These are phyloP conservation scores for Lagocephalus sceleratus DNA, from an alignment of 2,797 vertebrate genomes.

Conservation along the genomic window DNA sequence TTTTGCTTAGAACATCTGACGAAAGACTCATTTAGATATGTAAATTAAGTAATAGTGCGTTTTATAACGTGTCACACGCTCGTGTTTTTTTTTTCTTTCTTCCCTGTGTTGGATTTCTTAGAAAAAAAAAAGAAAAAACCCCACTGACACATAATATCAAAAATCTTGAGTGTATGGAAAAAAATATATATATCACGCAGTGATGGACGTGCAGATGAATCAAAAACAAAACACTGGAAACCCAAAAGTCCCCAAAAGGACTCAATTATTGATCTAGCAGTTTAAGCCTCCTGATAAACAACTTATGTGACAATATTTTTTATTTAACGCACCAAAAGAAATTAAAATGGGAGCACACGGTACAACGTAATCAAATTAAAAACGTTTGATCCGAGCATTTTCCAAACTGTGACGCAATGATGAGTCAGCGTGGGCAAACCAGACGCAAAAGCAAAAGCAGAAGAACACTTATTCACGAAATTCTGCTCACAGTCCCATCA, in stretches of 20 bases:
- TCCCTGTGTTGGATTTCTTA: not conserved
- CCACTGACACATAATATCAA: too few species aligned
- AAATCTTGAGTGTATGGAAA: too few species aligned
- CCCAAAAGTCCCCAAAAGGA: too few species aligned
- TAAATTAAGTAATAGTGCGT: not conserved
- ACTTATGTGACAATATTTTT: slow-evolving; percentile 23
- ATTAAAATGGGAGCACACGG: too few species aligned
- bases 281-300: slow-evolving; percentile 1
- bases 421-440: not conserved
- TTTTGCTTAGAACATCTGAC: too few species aligned
- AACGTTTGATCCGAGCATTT: slow-evolving; percentile 4
- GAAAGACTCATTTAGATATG: too few species aligned
- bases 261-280: too few species aligned
- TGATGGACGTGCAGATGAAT: too few species aligned
- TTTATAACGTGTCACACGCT: not conserved
- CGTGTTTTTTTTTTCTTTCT: not conserved
- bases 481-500: slow-evolving; percentile 72
- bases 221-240: too few species aligned
- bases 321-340: slow-evolving; percentile 28
- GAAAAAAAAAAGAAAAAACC: not conserved
- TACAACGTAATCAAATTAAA: slow-evolving; percentile 16
- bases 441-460: slow-evolving; percentile 1
- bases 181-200: too few species aligned
- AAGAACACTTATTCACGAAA: slow-evolving; percentile 13
- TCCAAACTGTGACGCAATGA: too few species aligned